These are phyloP conservation scores for Drosophila triauraria DNA, from an alignment of 1,140 invertebrate genomes.

Conservation along the genomic window DNA sequence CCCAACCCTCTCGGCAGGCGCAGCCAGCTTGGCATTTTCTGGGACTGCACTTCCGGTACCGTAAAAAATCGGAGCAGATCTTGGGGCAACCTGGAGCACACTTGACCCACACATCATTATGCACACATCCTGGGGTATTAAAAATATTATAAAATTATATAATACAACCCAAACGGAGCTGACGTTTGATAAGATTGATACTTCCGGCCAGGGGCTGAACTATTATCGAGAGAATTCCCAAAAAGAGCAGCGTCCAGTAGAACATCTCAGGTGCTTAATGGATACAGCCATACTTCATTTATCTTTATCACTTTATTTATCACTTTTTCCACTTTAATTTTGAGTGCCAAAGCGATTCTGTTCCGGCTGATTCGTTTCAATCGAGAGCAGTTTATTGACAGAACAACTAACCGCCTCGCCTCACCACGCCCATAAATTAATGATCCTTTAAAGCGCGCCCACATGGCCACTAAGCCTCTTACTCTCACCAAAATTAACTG, in stretches of 20 bases:
- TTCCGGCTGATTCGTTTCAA: background rate
- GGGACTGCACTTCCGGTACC: slow-evolving; percentile 9
- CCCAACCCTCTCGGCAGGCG: slow-evolving; percentile 30
- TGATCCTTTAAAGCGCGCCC: slow-evolving; percentile 25
- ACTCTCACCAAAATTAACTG: slow-evolving; percentile 46
- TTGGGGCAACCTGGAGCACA: slow-evolving; percentile 43
- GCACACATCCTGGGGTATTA: slow-evolving; percentile 13
- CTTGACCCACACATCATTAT: slow-evolving; percentile 24
- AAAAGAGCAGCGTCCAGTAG: background rate
- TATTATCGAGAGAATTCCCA: background rate
- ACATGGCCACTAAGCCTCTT: slow-evolving; percentile 52
- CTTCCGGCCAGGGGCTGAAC: too few relatives aligned
- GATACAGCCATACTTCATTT: background rate
- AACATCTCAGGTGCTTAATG: background rate
- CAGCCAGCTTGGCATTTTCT: slow-evolving; percentile 38
- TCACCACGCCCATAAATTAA: slow-evolving; percentile 24
- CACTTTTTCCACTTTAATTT: background rate
- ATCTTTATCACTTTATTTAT: background rate
- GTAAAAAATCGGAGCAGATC: slow-evolving; percentile 19
- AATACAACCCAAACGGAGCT: background rate
- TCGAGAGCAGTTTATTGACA: slow-evolving; percentile 9
- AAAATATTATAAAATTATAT: background rate
- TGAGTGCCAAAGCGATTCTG: slow-evolving; percentile 7
- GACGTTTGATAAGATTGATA: background rate
- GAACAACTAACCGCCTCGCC: background rate